Evolutionary conservation across 2,888 invertebrate genomes (phyloP), one percentile per base, ranked within the genome.

Genomic region (Cryptosula pallasiana): DNA sequence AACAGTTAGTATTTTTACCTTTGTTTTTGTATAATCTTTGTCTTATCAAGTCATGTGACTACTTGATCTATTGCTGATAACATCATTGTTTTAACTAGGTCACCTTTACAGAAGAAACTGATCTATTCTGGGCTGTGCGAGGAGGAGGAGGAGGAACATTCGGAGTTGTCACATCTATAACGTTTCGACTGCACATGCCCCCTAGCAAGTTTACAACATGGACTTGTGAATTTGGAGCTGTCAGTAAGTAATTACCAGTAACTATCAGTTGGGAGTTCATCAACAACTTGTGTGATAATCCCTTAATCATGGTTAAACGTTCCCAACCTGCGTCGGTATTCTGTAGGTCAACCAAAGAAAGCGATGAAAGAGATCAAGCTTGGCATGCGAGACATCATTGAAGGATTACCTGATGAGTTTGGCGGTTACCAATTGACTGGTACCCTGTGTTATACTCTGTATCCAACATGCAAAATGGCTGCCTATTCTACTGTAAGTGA

Each of bases 101-200:
- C 13, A 69, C 35, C 5, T 3, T 20, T 1, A 70, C 25, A 35
- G 16, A 69, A 29, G 74, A 76, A 63, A 71, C 73, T 9, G 75
- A 75, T 29, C 72, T 77, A 27, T 76, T 77, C 73, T 77, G 77
- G 77, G 76, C 76, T 57, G 27, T 76, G 2, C 63, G 76, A 35
- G 76, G 78, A 32, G 77, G 77, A 0, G 77, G 76, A 5, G 77
- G 75, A 13, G 75, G 76, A 27, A 75, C 76, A 1, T 76, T 74
- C 71, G 77, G 74, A 3, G 74, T 76, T n/a, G 74, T 75, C n/a
- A 71, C 72, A 13, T 45, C 25, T 23, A 76, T 74, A 72, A 76
- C 74, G 35, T 76, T 73, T 72, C 71, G 72, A 57, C 74, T 76
- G 0, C 76, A 76, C 69, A 5, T 25, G 16, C 71, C 73, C 32